A percentile compares a stretch with the other conserved stretches of the same genome.
Evolutionary conservation across 2,888 invertebrate genomes (phyloP).

Genomic region (Scaptomyza flava): DNA sequence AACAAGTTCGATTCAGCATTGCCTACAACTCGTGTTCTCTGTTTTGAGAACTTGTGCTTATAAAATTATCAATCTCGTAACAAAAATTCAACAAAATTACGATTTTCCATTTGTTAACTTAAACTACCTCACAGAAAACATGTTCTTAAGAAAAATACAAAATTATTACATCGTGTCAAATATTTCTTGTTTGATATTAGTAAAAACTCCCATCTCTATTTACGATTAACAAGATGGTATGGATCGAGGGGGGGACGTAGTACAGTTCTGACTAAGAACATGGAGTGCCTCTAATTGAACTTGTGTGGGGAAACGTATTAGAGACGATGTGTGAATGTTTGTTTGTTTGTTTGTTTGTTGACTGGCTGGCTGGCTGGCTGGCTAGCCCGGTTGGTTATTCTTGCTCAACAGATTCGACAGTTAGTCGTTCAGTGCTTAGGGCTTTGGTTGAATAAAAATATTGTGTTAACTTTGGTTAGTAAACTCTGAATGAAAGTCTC

Average conservation of each 20-base stretch:
- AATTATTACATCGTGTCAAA: not conserved
- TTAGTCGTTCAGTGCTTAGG: conserved; percentile 56
- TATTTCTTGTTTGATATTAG: not conserved
- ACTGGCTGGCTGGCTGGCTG: conserved; percentile 7
- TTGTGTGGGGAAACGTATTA: conserved; percentile 74
- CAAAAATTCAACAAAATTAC: not conserved
- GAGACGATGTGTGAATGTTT: conserved; percentile 74
- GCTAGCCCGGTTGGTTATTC: conserved; percentile 1
- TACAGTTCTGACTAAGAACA: conserved; percentile 24
- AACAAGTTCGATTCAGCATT: conserved; percentile 1
- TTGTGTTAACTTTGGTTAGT: conserved; percentile 75
- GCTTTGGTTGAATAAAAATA: conserved; percentile 71
- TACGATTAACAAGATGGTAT: not conserved
- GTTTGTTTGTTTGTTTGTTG: conserved; percentile 27
- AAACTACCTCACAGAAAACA: too few species aligned
- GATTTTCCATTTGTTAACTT: not conserved
- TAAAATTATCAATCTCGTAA: not conserved
- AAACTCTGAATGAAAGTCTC: conserved; percentile 38
- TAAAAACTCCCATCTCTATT: conserved; percentile 24
- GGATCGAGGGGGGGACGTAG: not conserved
- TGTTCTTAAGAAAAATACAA: not conserved
- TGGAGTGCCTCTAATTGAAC: conserved; percentile 73
- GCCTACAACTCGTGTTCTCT: not conserved
- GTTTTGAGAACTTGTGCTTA: not conserved
- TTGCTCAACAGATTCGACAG: conserved; percentile 50